These are phyloP conservation scores for Gadopsis bispinosus DNA, from an alignment of 2,797 vertebrate genomes.

Conservation along the genomic window DNA sequence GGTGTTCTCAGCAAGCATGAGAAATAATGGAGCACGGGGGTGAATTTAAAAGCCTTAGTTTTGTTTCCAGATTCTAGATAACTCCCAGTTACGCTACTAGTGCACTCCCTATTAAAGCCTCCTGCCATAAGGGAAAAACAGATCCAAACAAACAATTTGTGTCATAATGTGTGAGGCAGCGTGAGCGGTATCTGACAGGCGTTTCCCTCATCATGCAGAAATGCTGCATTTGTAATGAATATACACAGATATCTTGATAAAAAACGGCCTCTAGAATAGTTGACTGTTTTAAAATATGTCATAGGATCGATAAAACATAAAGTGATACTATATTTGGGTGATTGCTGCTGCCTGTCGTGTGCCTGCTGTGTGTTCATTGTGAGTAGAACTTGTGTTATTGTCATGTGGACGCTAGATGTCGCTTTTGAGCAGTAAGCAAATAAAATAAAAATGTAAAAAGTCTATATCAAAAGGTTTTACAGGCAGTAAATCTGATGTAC, in stretches of 20 bases:
- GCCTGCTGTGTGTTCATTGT: background rate
- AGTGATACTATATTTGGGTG: background rate
- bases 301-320: background rate
- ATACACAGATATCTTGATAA: background rate
- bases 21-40: constrained; percentile 25
- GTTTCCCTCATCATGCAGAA: background rate
- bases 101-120: constrained; percentile 37
- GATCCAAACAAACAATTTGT: constrained; percentile 29
- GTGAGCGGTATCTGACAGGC: background rate
- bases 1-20: background rate
- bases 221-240: background rate
- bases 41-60: constrained; percentile 18
- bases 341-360: background rate
- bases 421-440: background rate
- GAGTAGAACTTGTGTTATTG: background rate
- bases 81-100: constrained; percentile 42
- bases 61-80: constrained; percentile 15
- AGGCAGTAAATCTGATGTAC: background rate
- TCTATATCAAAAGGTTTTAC: background rate
- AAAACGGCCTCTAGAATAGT: background rate
- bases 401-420: constrained; percentile 36
- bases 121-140: constrained; percentile 28
- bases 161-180: background rate
- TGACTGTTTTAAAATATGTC: background rate
- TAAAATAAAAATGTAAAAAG: background rate